A percentile compares a stretch with the other conserved stretches of the same genome.
These are phyloP conservation scores for Timema cristinae DNA, from an alignment of 2,888 invertebrate species.

Conservation along the genomic window DNA sequence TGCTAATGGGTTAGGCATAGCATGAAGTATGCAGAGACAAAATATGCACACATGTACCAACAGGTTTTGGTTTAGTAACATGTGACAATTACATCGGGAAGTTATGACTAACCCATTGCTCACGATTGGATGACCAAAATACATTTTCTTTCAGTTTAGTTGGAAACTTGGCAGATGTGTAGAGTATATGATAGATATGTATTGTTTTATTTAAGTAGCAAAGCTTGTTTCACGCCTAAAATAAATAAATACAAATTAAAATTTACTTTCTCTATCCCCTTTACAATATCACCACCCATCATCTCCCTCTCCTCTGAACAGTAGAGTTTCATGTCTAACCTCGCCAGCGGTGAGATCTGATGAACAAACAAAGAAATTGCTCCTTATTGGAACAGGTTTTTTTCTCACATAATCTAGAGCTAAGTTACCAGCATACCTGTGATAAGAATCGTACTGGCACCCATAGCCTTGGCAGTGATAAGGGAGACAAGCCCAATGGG, in stretches of 20 bases:
- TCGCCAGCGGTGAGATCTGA: background rate
- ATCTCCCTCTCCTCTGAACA: no score
- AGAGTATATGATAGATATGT: background rate
- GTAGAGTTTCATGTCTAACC: no score
- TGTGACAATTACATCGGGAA: no score
- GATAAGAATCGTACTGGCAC: slow-evolving; percentile 72
- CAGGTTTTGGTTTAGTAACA: no score
- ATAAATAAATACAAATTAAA: background rate
- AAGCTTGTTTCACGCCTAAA: background rate
- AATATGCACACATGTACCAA: no score
- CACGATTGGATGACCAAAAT: no score
- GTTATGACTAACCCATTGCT: no score
- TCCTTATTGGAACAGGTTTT: background rate
- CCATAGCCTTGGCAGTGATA: slow-evolving; percentile 78
- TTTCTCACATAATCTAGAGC: background rate
- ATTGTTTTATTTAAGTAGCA: background rate
- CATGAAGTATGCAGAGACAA: no score
- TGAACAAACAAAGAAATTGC: background rate
- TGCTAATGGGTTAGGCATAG: no score
- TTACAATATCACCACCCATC: no score
- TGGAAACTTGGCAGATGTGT: background rate
- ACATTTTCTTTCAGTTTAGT: background rate
- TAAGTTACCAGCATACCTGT: slow-evolving; percentile 56
- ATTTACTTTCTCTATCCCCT: no score
- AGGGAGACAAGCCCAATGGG: slow-evolving; percentile 84